Evolutionary conservation across 2,113 vertebrate species (phyloP).

Genomic region (Lepisosteus osseus): DNA sequence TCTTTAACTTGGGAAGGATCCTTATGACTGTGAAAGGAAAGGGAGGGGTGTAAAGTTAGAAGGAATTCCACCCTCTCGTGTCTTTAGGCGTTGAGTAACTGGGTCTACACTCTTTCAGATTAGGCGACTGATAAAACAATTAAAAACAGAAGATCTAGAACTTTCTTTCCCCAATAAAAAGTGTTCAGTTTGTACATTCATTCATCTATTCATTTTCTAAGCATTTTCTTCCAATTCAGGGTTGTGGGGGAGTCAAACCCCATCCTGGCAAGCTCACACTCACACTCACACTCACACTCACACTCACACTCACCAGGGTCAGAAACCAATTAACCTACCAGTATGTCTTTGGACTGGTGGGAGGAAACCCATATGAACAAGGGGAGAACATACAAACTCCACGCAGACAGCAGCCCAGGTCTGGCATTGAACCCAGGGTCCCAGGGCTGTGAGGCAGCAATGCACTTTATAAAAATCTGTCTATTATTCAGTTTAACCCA

Average conservation of each 20-base stretch:
- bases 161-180: too few species aligned
- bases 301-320: slow-evolving; percentile 17
- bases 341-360: too few species aligned
- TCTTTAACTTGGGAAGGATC: slow-evolving; percentile 64
- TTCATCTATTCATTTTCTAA: too few species aligned
- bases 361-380: too few species aligned
- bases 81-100: not conserved
- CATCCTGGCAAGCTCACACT: not conserved
- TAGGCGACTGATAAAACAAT: not conserved
- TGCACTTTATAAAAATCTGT: slow-evolving; percentile 3
- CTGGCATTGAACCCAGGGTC: too few species aligned
- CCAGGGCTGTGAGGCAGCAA: not conserved
- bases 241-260: too few species aligned
- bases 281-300: slow-evolving; percentile 32
- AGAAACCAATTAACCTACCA: too few species aligned
- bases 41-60: slow-evolving; percentile 2
- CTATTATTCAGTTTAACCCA: too few species aligned
- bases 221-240: too few species aligned
- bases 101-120: not conserved
- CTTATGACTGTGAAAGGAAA: slow-evolving; percentile 62
- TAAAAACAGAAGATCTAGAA: slow-evolving; percentile 29
- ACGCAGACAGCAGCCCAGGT: too few species aligned
- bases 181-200: too few species aligned
- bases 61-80: not conserved
- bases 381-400: too few species aligned